phyloP scores from a whole-genome alignment of 2,797 vertebrate genomes.

The Hapalemur alaotrensis region DNA sequence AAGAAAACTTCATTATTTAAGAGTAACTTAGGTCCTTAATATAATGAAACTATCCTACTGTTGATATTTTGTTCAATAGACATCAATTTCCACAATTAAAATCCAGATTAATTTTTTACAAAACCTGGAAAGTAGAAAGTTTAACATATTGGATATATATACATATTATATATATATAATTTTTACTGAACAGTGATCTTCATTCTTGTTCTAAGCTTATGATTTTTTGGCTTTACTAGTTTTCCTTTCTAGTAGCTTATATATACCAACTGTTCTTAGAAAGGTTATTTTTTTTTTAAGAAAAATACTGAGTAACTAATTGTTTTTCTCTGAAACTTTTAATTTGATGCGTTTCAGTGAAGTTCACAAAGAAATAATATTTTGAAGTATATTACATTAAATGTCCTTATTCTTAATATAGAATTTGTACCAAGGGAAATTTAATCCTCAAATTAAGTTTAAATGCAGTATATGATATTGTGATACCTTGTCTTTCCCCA shows the following conservation, averaged over 20 bases:
- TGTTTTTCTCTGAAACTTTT: constrained; percentile 2
- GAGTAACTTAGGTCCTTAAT: background rate
- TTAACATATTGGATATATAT: background rate
- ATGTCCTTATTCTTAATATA: background rate
- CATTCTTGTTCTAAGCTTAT: constrained; percentile 37
- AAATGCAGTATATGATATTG: background rate
- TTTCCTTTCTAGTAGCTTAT: constrained; percentile 40
- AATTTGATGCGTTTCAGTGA: constrained; percentile 21
- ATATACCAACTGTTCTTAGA: constrained; percentile 23
- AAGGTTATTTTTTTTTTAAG: background rate
- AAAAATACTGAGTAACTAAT: constrained; percentile 38
- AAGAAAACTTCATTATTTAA: constrained; percentile 33
- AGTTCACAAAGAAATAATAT: background rate
- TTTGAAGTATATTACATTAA: constrained; percentile 37
- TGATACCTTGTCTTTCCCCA: background rate
- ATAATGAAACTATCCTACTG: background rate
- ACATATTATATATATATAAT: background rate
- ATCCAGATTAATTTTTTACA: constrained; percentile 37
- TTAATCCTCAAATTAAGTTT: background rate
- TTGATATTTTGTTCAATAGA: background rate
- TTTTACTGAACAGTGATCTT: background rate
- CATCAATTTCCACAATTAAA: constrained; percentile 15
- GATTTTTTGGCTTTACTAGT: constrained; percentile 34
- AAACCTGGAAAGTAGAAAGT: constrained; percentile 51
- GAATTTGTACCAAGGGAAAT: background rate